These are phyloP conservation scores for Metacarcinus magister DNA, from an alignment of 2,888 invertebrate species.

Conservation along the genomic window DNA sequence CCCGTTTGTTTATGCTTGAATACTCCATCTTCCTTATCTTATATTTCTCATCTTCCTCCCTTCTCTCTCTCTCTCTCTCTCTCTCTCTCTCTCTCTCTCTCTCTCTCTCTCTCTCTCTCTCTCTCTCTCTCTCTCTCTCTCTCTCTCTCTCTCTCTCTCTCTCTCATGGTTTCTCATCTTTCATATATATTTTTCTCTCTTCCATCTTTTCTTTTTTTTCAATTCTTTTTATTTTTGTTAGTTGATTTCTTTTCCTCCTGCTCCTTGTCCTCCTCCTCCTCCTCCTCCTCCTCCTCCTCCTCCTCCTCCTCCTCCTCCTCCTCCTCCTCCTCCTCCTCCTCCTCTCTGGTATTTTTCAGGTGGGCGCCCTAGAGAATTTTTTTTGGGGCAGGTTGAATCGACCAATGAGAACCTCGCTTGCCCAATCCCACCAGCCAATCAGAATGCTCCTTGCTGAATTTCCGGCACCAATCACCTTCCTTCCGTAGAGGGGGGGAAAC, in stretches of 20 bases:
- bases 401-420: not conserved
- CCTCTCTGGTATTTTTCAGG: not conserved
- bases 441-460: not conserved
- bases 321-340: not conserved
- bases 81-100: slow-evolving; percentile 3
- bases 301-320: not conserved
- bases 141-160: not conserved
- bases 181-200: not conserved
- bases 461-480: not conserved
- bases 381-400: not conserved
- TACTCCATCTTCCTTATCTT: not conserved
- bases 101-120: not conserved
- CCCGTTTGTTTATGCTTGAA: not conserved
- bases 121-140: not conserved
- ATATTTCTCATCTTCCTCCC: not conserved
- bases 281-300: not conserved
- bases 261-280: not conserved
- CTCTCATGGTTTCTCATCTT: not conserved
- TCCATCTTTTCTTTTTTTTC: not conserved
- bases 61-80: not conserved
- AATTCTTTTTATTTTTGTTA: too few species aligned
- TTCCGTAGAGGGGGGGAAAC: not conserved
- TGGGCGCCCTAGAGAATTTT: not conserved
- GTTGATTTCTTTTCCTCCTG: not conserved
- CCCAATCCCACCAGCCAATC: not conserved